Conservation (phyloP, 2,113 vertebrate species). For the Brachyhypopomus occidentalis region DNA sequence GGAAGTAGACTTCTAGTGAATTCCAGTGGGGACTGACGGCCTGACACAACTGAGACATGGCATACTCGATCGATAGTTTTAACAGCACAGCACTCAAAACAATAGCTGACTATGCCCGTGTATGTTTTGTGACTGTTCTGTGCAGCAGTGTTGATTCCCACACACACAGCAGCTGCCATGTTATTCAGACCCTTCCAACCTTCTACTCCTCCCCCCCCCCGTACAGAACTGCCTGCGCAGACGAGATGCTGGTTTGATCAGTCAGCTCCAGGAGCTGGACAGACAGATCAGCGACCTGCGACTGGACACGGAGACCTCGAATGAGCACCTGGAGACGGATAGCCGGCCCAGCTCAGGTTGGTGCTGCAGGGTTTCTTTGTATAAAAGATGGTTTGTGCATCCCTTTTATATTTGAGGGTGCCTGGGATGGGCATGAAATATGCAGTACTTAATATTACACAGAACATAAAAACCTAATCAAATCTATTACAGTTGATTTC, state of each 20-base stretch:
- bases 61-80: constrained; percentile 22
- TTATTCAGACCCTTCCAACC: constrained; percentile 26
- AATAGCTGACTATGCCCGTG: constrained; percentile 2
- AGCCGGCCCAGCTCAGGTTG: constrained; percentile 95
- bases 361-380: constrained; percentile 2
- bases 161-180: constrained; percentile 29
- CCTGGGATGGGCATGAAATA: background rate
- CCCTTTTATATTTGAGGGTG: background rate
- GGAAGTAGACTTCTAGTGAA: constrained; percentile 38
- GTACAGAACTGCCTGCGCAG: constrained; percentile 87
- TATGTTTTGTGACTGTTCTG: background rate
- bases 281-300: constrained; percentile 90
- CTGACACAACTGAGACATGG: constrained; percentile 34
- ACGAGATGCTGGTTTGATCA: constrained; percentile 86
- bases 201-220: constrained; percentile 28
- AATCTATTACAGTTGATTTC: constrained; percentile 14
- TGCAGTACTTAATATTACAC: background rate
- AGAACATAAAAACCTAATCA: background rate
- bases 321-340: constrained; percentile 85
- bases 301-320: constrained; percentile 82
- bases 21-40: constrained; percentile 31
- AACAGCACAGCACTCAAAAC: constrained; percentile 22
- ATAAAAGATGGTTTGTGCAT: background rate
- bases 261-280: constrained; percentile 90
- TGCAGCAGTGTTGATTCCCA: constrained; percentile 20